phyloP scores from a whole-genome alignment of 2,888 invertebrate species.

The Slavum lentiscoides region DNA sequence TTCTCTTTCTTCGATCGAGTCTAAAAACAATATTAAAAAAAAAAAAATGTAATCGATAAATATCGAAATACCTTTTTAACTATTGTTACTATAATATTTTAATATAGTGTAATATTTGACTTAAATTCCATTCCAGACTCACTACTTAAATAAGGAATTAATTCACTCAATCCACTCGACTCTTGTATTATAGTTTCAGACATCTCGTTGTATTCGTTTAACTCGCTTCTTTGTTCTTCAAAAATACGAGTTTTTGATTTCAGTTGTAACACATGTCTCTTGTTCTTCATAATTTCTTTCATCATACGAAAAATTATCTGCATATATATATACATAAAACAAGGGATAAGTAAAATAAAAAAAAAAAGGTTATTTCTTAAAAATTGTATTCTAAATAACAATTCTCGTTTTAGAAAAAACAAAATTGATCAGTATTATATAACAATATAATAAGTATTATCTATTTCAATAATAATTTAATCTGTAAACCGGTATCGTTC shows the following conservation, averaged over 20 bases:
- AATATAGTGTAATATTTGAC: not conserved
- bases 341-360: too few species aligned
- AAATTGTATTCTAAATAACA: too few species aligned
- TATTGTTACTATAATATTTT: not conserved
- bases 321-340: not conserved
- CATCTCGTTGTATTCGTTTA: not conserved
- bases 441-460: too few species aligned
- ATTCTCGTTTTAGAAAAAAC: too few species aligned
- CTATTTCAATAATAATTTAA: too few species aligned
- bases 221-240: conserved; percentile 10
- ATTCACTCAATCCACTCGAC: not conserved
- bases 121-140: not conserved
- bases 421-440: too few species aligned
- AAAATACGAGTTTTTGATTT: not conserved
- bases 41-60: not conserved
- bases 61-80: not conserved
- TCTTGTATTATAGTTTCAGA: not conserved
- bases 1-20: not conserved
- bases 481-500: too few species aligned
- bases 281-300: not conserved
- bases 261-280: not conserved
- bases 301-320: not conserved
- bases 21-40: not conserved
- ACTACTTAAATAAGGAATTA: not conserved
- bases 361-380: too few species aligned